Evolutionary conservation across 2,888 invertebrate species (phyloP), one percentile per base, ranked within the genome.

Genomic region (Drosophila mettleri): DNA sequence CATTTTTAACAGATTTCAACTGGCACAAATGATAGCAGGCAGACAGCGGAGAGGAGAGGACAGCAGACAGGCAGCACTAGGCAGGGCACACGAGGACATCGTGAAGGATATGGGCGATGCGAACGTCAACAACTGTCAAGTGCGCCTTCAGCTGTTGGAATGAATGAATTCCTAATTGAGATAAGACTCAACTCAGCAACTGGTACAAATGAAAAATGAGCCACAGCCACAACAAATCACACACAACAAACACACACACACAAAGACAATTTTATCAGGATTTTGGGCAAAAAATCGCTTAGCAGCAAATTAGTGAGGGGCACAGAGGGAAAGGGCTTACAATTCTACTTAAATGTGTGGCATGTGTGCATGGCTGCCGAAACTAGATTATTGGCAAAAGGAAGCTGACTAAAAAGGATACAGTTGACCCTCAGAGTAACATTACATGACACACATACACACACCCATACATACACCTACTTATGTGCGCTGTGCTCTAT

Each of bases 141-240:
- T 69, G 75, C 55, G 70, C 68, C 48, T 45, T 77, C 60, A 67
- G 67, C 64, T 66, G 72, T 52, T 72, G 57, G 68, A 48, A 62
- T 69, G 81, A 80, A 86, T 86, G 82, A 84, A 73, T 80, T 76
- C 72, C 78, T 81, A 81, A 88, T 86, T 86, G 84, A 78, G 88
- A 88, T 86, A 87, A 88, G 83, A 73, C 70, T 55, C 54, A 58
- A 64, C 65, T 68, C 62, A 54, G 76, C 60, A 58, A 62, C 64
- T 67, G 66, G 38, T 53, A 49, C 29, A 58, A 60, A 72, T 78
- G 84, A 78, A 71, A 79, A 80, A 86, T 78, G 80, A 79, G 63
- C 60, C 63, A n/a, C 18, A 34, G 36, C 74, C 70, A 66, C 43
- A 39, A 57, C 67, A 49, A 54, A 18, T 29, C 41, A 61, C 33